Percentiles rank a stretch among this genome's conserved stretches.
Conservation (phyloP, 2,888 invertebrate species). For the Steinernema hermaphroditum region DNA sequence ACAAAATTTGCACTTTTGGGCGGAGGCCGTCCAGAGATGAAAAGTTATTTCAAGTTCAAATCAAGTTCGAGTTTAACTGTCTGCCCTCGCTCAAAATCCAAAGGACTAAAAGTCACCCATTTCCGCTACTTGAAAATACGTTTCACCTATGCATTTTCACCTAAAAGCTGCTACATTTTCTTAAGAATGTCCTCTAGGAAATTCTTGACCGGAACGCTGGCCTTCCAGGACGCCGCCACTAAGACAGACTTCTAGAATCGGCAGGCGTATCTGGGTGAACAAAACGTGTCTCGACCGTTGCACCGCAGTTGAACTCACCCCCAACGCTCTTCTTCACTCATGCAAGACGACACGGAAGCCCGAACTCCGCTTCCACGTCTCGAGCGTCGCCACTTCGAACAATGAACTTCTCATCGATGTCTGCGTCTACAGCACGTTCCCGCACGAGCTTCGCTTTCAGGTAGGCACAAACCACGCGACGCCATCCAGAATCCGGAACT, state of each 20-base stretch:
- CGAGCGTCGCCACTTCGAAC: neutral
- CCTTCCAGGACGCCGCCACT: neutral
- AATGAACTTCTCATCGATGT: conserved; percentile 1
- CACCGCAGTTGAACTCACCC: neutral
- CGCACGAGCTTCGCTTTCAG: neutral
- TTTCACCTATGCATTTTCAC: too few species aligned
- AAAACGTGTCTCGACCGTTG: conserved; percentile 16
- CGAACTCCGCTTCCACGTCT: conserved; percentile 10
- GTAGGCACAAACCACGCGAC: too few species aligned
- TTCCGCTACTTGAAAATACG: too few species aligned
- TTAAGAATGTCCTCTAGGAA: too few species aligned
- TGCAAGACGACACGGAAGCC: neutral
- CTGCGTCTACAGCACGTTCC: neutral
- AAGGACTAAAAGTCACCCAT: too few species aligned
- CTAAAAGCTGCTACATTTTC: too few species aligned
- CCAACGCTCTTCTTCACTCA: neutral
- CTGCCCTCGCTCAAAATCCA: too few species aligned
- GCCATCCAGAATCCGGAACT: conserved; percentile 28
- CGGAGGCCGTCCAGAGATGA: too few species aligned
- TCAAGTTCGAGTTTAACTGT: too few species aligned
- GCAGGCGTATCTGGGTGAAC: conserved; percentile 14
- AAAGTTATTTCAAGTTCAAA: too few species aligned
- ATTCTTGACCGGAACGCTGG: too few species aligned
- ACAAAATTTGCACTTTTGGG: too few species aligned
- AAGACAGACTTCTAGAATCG: conserved; percentile 16